These are phyloP conservation scores for Siniperca obscura DNA, from an alignment of 2,797 vertebrate genomes.

Conservation along the genomic window DNA sequence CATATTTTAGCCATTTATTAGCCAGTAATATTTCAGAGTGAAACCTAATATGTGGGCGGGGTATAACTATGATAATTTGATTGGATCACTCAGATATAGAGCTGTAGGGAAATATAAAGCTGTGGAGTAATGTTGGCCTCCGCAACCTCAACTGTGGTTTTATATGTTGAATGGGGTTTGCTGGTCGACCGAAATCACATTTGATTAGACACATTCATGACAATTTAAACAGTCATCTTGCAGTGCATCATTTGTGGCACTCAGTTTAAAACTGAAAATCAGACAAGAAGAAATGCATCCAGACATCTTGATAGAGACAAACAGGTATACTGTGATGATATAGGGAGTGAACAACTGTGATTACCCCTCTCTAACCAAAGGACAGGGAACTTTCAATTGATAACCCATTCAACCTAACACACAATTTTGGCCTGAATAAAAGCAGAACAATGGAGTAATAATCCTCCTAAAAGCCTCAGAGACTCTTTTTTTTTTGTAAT, in stretches of 20 bases:
- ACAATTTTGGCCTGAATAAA: constrained; percentile 60
- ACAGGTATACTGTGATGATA: constrained; percentile 37
- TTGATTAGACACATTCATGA: not conserved
- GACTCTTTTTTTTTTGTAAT: constrained; percentile 58
- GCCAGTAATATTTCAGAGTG: not conserved
- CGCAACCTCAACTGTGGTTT: not conserved
- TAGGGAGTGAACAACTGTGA: constrained; percentile 39
- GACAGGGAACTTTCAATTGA: constrained; percentile 68
- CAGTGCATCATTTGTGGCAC: constrained; percentile 21
- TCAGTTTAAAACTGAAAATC: constrained; percentile 36
- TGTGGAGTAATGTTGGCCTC: not conserved
- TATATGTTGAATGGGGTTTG: too few relatives aligned
- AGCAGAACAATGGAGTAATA: constrained; percentile 66
- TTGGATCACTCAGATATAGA: not conserved
- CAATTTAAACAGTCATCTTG: constrained; percentile 1
- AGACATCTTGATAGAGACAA: constrained; percentile 27
- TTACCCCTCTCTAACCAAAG: constrained; percentile 53
- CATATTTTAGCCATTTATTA: not conserved
- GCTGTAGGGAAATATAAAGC: not conserved
- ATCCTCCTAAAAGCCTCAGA: constrained; percentile 63
- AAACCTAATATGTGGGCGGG: not conserved
- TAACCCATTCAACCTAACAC: constrained; percentile 67
- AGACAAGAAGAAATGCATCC: constrained; percentile 1
- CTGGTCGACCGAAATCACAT: not conserved
- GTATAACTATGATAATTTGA: constrained; percentile 3